phyloP scores from a whole-genome alignment of 2,797 vertebrate genomes.

The Pseudochaenichthys georgianus region DNA sequence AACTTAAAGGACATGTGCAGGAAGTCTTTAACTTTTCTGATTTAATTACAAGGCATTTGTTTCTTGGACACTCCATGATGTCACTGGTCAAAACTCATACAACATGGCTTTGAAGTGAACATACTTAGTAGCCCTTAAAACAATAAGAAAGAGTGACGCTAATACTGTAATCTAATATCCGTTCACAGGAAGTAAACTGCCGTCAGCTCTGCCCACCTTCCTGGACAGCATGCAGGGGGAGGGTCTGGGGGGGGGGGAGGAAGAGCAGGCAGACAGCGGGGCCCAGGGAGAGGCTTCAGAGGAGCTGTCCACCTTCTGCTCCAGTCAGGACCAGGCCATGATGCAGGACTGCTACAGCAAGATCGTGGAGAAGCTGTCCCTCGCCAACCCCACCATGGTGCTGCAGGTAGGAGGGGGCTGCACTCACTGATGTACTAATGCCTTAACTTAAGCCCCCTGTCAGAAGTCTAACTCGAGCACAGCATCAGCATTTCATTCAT shows the following conservation, averaged over 20 bases:
- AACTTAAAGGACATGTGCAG: not conserved
- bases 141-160: no score
- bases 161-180: constrained; percentile 5
- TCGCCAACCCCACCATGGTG: constrained; percentile 98
- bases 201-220: constrained; percentile 94
- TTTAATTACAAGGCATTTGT: not conserved
- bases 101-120: no score
- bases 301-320: constrained; percentile 88
- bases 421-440: not conserved
- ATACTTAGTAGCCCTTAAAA: no score
- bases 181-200: constrained; percentile 90
- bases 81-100: no score
- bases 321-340: constrained; percentile 98
- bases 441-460: no score
- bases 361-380: constrained; percentile 96
- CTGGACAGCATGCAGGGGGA: constrained; percentile 95
- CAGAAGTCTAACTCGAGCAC: not conserved
- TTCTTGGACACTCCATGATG: no score
- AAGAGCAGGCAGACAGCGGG: constrained; percentile 83
- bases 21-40: not conserved
- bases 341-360: constrained; percentile 99
- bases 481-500: not conserved
- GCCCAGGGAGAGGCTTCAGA: constrained; percentile 82
- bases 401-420: constrained; percentile 88
- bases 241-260: constrained; percentile 87